A percentile compares a stretch with the other conserved stretches of the same genome.
Conservation (phyloP, 1,140 invertebrate species). For the Delia radicum region DNA sequence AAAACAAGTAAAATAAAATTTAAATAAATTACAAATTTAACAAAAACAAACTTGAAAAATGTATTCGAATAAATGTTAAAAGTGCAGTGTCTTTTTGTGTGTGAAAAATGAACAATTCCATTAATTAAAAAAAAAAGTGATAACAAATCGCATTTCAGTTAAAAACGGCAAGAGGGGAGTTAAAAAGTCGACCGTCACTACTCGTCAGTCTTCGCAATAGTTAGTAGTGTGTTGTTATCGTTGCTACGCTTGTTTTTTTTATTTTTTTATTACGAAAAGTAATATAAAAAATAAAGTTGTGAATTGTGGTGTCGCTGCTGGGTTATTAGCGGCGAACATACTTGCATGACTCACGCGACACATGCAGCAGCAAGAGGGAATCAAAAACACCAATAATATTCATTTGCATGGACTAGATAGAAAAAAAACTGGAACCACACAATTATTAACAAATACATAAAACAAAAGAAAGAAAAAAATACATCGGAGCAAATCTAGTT, state of each 20-base stretch:
- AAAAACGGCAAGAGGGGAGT: constrained; percentile 1
- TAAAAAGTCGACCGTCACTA: neutral
- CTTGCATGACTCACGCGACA: constrained; percentile 17
- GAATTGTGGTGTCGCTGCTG: constrained; percentile 15
- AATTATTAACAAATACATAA: too few relatives aligned
- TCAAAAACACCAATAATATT: neutral
- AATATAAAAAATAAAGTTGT: neutral
- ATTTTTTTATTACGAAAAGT: constrained; percentile 1
- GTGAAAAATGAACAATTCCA: neutral
- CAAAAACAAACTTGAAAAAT: too few relatives aligned
- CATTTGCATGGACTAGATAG: constrained; percentile 1
- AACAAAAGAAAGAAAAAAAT: too few relatives aligned
- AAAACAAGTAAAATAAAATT: neutral
- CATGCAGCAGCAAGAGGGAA: constrained; percentile 14
- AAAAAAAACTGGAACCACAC: neutral
- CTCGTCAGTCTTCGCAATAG: neutral
- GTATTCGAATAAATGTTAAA: too few relatives aligned
- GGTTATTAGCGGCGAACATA: constrained; percentile 3
- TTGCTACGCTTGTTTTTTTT: constrained; percentile 6
- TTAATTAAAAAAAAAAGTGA: neutral
- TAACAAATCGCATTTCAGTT: neutral
- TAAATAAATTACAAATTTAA: neutral
- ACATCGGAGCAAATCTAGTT: too few relatives aligned
- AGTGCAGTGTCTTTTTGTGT: too few relatives aligned
- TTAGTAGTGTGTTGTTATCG: constrained; percentile 16